A percentile compares a stretch with the other conserved stretches of the same genome.
Conservation (phyloP, 1,140 invertebrate genomes). For the Contarinia nasturtii region DNA sequence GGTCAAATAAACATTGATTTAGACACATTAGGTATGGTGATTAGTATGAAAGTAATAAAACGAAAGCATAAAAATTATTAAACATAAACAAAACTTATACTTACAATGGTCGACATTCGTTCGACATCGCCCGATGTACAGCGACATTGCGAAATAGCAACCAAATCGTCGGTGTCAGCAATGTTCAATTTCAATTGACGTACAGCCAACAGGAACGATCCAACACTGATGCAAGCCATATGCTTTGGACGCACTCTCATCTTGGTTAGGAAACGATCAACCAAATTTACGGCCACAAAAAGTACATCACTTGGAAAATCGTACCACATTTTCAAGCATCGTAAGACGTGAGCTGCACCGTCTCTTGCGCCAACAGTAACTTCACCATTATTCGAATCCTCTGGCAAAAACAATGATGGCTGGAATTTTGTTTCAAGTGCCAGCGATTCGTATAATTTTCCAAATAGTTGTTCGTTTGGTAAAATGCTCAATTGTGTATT, state of each 20-base stretch:
- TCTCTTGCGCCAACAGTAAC: constrained; percentile 52
- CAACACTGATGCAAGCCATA: constrained; percentile 24
- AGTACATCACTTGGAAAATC: constrained; percentile 57
- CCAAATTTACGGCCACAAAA: constrained; percentile 52
- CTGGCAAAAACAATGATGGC: constrained; percentile 40
- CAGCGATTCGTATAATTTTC: constrained; percentile 44
- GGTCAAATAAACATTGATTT: too few species aligned
- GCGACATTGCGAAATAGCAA: constrained; percentile 34
- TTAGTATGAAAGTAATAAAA: too few species aligned
- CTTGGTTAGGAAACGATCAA: constrained; percentile 53
- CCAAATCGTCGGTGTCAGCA: constrained; percentile 22
- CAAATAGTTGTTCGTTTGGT: constrained; percentile 27
- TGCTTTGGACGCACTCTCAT: constrained; percentile 39
- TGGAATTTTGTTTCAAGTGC: constrained; percentile 47
- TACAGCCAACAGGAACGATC: constrained; percentile 23
- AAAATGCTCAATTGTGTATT: constrained; percentile 15
- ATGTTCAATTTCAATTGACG: constrained; percentile 21
- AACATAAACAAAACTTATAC: too few species aligned
- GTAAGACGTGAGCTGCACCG: constrained; percentile 54
- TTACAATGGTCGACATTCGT: constrained; percentile 46
- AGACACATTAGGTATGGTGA: too few species aligned
- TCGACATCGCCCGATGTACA: constrained; percentile 52
- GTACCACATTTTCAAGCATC: constrained; percentile 66
- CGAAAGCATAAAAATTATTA: too few species aligned
- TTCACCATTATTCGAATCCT: constrained; percentile 32